Evolutionary conservation across 2,113 vertebrate genomes (phyloP).

Genomic region (Pluvianellus socialis): DNA sequence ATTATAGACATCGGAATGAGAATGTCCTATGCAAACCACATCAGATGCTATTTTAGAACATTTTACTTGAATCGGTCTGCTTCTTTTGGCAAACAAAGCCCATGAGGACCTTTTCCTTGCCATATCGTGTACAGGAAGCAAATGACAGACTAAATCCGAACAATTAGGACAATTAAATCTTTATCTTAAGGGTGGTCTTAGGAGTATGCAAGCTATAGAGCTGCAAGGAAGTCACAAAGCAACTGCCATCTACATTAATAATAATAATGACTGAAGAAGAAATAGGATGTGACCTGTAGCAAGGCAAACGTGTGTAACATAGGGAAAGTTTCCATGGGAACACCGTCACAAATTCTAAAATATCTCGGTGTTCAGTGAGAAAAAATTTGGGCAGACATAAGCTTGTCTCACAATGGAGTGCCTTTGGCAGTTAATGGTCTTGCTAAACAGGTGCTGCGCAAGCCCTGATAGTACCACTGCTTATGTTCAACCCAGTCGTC

Average conservation of each 20-base stretch:
- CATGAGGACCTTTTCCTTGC: background rate
- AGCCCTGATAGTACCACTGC: background rate
- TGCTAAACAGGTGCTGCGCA: background rate
- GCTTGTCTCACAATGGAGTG: background rate
- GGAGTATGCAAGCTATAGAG: background rate
- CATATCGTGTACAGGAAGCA: background rate
- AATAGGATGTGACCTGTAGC: conserved; percentile 8
- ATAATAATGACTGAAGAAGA: background rate
- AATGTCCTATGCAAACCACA: background rate
- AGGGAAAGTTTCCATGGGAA: conserved; percentile 53
- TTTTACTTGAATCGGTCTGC: background rate
- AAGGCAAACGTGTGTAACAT: background rate
- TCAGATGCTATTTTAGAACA: background rate
- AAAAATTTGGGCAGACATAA: background rate
- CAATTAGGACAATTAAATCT: background rate
- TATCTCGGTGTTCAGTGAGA: background rate
- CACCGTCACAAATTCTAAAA: background rate
- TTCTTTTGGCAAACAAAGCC: background rate
- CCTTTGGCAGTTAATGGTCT: background rate
- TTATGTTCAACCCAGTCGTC: background rate
- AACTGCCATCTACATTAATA: background rate
- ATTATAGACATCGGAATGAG: background rate
- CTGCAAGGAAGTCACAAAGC: background rate
- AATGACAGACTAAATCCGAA: background rate
- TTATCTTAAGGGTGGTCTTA: background rate